Conservation (phyloP, 2,113 vertebrate species). For the Lasiurus cinereus region DNA sequence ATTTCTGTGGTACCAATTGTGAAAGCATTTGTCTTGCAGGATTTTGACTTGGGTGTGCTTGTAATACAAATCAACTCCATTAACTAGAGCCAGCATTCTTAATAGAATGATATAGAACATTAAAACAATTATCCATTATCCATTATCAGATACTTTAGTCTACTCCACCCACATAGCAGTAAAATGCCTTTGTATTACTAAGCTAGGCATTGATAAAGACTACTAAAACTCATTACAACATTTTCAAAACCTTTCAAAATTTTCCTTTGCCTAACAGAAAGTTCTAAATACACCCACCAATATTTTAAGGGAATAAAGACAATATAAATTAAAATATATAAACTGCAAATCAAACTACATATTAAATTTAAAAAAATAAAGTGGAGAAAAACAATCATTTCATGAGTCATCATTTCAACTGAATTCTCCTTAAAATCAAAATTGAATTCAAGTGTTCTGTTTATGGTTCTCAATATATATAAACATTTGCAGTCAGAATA, state of each 20-base stretch:
- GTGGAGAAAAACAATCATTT: background rate
- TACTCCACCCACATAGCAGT: background rate
- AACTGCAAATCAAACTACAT: background rate
- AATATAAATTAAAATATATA: background rate
- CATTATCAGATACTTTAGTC: slow-evolving; percentile 27
- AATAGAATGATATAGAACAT: slow-evolving; percentile 28
- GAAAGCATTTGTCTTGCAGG: background rate
- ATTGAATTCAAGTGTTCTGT: slow-evolving; percentile 40
- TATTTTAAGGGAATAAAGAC: background rate
- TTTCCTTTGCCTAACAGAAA: slow-evolving; percentile 1
- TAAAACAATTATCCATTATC: slow-evolving; percentile 50
- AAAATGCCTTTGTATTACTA: slow-evolving; percentile 38
- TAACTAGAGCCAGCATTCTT: slow-evolving; percentile 9
- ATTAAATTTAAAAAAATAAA: background rate
- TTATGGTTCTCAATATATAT: background rate
- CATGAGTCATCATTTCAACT: slow-evolving; percentile 18
- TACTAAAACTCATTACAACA: background rate
- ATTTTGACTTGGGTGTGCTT: slow-evolving; percentile 4
- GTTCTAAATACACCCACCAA: background rate
- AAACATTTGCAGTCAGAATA: background rate
- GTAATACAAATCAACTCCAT: background rate
- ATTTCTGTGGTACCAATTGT: background rate
- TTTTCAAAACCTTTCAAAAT: slow-evolving; percentile 44
- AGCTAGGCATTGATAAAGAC: background rate
- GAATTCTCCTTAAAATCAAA: slow-evolving; percentile 53